Conservation (phyloP, 1,140 invertebrate genomes). For the Proales similis region DNA sequence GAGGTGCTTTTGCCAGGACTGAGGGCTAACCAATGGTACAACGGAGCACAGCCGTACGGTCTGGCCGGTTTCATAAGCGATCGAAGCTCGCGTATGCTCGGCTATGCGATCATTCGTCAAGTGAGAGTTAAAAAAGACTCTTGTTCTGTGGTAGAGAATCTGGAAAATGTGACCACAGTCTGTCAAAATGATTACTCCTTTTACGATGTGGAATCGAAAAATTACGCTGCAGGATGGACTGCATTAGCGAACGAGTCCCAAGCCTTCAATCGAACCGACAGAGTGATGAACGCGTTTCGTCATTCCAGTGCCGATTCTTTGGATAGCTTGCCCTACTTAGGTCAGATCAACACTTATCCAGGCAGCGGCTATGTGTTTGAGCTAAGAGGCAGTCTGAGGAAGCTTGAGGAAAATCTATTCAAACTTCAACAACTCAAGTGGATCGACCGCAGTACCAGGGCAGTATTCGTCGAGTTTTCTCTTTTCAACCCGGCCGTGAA, state of each 20-base stretch:
- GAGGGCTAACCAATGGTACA: slow-evolving; percentile 55
- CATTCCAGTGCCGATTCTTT: slow-evolving; percentile 44
- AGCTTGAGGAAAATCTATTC: slow-evolving; percentile 47
- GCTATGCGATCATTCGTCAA: slow-evolving; percentile 57
- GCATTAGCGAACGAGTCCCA: neutral
- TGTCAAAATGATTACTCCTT: slow-evolving; percentile 25
- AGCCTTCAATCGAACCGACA: neutral
- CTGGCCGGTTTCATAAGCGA: slow-evolving; percentile 57
- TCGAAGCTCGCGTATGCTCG: slow-evolving; percentile 56
- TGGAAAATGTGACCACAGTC: neutral
- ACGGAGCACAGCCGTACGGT: slow-evolving; percentile 54
- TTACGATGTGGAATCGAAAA: slow-evolving; percentile 19
- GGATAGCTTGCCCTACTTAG: slow-evolving; percentile 54
- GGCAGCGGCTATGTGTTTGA: slow-evolving; percentile 58
- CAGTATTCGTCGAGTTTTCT: slow-evolving; percentile 59
- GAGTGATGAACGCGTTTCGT: slow-evolving; percentile 1
- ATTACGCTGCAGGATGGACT: slow-evolving; percentile 4
- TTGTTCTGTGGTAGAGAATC: neutral
- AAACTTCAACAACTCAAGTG: slow-evolving; percentile 51
- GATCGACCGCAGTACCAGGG: slow-evolving; percentile 58
- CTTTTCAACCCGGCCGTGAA: slow-evolving; percentile 58
- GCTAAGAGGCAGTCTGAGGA: slow-evolving; percentile 49
- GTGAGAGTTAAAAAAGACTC: slow-evolving; percentile 44
- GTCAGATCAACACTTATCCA: slow-evolving; percentile 53
- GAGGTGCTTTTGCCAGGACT: slow-evolving; percentile 53